phyloP scores from a whole-genome alignment of 92 coral and sea anemone genomes.

The Phenganax subtilis region DNA sequence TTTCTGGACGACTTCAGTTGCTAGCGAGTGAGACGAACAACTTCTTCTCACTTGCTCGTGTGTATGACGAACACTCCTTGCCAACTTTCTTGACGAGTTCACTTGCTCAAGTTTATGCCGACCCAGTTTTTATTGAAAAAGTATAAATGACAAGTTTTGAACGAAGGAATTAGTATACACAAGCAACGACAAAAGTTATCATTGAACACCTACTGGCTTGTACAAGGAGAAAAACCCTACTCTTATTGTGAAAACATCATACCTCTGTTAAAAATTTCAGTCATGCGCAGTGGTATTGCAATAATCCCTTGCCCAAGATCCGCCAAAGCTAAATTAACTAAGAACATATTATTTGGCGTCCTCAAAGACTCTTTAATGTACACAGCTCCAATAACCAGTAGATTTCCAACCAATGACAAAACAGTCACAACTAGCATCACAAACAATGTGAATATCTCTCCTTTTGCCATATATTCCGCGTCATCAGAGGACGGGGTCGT shows the following conservation, averaged over 20 bases:
- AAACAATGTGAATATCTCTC: slow-evolving; percentile 18
- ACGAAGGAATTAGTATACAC: no score
- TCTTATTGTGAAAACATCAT: not conserved
- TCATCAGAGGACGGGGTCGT: not conserved
- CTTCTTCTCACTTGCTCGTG: no score
- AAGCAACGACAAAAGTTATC: not conserved
- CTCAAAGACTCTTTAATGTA: slow-evolving; percentile 13
- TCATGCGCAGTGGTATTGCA: slow-evolving; percentile 33
- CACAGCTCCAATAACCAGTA: slow-evolving; percentile 30
- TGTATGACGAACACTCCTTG: no score
- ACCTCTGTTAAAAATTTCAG: slow-evolving; percentile 30
- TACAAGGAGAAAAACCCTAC: not conserved
- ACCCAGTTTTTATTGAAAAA: no score
- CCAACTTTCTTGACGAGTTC: no score
- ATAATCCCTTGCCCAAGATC: slow-evolving; percentile 37
- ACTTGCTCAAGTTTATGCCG: no score
- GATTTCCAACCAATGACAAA: slow-evolving; percentile 28
- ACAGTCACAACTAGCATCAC: slow-evolving; percentile 24
- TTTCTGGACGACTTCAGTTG: no score
- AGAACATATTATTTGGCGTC: slow-evolving; percentile 29
- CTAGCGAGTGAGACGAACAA: no score
- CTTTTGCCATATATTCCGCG: not conserved
- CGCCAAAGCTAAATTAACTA: slow-evolving; percentile 22
- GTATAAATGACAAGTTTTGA: no score
- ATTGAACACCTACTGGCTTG: not conserved